Evolutionary conservation across 1,140 invertebrate genomes (phyloP).

Genomic region (Megalonaias nervosa): DNA sequence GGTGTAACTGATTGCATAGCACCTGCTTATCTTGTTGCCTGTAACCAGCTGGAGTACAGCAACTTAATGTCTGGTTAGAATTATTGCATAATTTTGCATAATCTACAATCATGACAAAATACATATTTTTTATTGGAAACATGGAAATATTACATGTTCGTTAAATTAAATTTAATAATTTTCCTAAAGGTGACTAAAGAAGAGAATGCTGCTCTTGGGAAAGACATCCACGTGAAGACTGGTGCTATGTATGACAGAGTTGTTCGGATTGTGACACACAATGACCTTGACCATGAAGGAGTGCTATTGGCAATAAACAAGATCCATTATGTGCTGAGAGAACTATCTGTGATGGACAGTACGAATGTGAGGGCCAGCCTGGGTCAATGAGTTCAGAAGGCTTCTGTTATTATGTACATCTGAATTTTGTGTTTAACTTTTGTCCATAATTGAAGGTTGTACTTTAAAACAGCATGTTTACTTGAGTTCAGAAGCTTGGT

Average conservation of each 20-base stretch:
- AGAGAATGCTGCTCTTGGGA: slow-evolving; percentile 71
- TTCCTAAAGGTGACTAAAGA: slow-evolving; percentile 73
- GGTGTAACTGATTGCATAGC: not conserved
- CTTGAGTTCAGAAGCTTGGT: no score
- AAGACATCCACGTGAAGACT: slow-evolving; percentile 75
- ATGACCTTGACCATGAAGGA: slow-evolving; percentile 78
- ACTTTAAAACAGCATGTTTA: no score
- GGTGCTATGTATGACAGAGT: slow-evolving; percentile 73
- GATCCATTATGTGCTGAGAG: slow-evolving; percentile 65
- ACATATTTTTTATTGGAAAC: not conserved
- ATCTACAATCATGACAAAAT: not conserved
- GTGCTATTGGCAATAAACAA: slow-evolving; percentile 72
- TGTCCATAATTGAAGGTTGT: no score
- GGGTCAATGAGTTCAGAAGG: no score
- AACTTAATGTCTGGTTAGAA: not conserved
- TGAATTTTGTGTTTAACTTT: no score
- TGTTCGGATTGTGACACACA: slow-evolving; percentile 79
- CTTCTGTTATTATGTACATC: no score
- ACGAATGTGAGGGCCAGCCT: no score
- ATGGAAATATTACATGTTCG: slow-evolving; percentile 1
- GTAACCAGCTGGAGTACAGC: not conserved
- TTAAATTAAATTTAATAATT: slow-evolving; percentile 7
- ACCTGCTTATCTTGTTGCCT: not conserved
- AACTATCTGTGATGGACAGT: slow-evolving; percentile 34
- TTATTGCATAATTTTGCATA: not conserved